Base-by-base conservation (phyloP, 2,113 vertebrate species). In the Hippocampus barbouri region DNA sequence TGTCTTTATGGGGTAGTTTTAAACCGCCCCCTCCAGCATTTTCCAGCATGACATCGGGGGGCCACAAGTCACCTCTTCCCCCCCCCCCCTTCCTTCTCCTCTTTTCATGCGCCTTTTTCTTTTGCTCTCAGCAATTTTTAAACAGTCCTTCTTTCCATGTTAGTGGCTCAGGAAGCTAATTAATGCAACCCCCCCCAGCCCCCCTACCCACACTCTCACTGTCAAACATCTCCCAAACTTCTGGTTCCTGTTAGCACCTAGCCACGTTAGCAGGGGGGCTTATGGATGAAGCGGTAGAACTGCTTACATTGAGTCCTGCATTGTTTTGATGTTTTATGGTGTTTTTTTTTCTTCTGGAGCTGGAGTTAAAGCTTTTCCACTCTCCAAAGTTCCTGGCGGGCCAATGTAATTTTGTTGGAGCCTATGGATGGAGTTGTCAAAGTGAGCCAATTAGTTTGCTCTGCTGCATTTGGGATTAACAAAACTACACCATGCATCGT, bases 231-330 rank as follows among this genome's bases (percentile, higher is more conserved):
- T 73, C 71, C 18, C 70, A 80, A 81, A 68, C 86, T 83, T 81
- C 82, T 90, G 87, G 68, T 86, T 87, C 81, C 84, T 85, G 85
- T 90, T 87, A 84, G 88, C 77, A 77, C 83, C 83, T 86, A 86
- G 83, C 87, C 83, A 74, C 68, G 43, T 86, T 87, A 85, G 82
- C 79, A 73, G 78, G 78, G 84, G 84, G 80, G 69, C 56, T 78
- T 21, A 74, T 74, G 74, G 70, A 63, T 78, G 47, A 16, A 43
- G 65, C 74, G 23, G 71, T 71, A 65, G 76, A 72, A 49, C 69
- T 34, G 69, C 66, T 80, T 63, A 45, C 66, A 71, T 74, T 60
- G 74, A 70, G 77, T 1, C 72, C 74, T 80, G 78, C 59, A 16
- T 3, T 53, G 76, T 86, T 87, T 87, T 88, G 83, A 88, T 77